These are phyloP conservation scores for Polyergus mexicanus DNA, from an alignment of 1,140 invertebrate genomes.

Conservation along the genomic window DNA sequence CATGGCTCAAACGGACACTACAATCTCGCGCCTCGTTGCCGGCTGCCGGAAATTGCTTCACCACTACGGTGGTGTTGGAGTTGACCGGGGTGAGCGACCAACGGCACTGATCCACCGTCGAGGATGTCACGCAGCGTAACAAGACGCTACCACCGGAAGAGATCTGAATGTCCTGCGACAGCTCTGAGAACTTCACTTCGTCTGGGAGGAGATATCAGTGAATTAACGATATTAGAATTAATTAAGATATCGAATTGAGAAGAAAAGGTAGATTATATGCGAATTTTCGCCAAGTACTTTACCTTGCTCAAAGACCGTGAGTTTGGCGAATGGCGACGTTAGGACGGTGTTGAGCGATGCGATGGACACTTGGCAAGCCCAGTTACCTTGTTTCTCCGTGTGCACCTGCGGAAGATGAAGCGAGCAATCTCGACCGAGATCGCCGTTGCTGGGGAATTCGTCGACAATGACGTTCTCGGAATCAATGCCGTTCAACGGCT, in stretches of 20 bases:
- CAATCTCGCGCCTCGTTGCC: constrained; percentile 83
- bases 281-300: background rate
- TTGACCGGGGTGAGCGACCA: constrained; percentile 84
- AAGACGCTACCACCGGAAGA: constrained; percentile 82
- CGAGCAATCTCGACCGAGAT: constrained; percentile 83
- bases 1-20: constrained; percentile 83
- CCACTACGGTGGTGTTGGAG: constrained; percentile 84
- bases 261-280: background rate
- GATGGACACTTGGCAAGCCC: constrained; percentile 82
- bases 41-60: constrained; percentile 83
- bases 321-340: constrained; percentile 75
- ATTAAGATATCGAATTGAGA: background rate
- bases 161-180: constrained; percentile 85
- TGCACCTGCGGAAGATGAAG: constrained; percentile 76
- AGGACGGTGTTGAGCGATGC: constrained; percentile 77
- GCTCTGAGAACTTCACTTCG: constrained; percentile 83
- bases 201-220: constrained; percentile 72
- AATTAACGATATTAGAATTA: background rate
- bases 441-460: constrained; percentile 82
- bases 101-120: constrained; percentile 83
- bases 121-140: constrained; percentile 82
- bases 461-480: constrained; percentile 72
- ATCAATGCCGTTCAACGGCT: constrained; percentile 74
- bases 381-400: constrained; percentile 83
- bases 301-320: constrained; percentile 84